Base-by-base conservation (phyloP, 2,888 invertebrate species). In the Mycalesis mineus region DNA sequence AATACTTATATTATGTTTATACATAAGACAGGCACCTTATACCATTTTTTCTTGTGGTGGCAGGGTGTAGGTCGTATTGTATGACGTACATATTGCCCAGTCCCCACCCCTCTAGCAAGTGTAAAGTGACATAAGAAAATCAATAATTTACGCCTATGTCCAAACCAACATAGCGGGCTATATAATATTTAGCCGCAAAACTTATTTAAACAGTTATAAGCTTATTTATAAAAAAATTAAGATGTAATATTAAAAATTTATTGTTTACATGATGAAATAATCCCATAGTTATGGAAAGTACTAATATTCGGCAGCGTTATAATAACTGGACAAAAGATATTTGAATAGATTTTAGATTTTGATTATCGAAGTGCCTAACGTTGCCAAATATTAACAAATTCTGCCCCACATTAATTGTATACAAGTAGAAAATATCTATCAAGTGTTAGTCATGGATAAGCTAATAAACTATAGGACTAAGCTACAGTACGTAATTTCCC, bases 121-220 rank as follows among this genome's bases (percentile, higher is more conserved):
- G 37, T 49, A 28, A 60, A 58, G 61, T 66, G 63, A 64, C 65
- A 68, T 63, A 65, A 61, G 67, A 68, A 69, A 69, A 69, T 69
- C 68, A 64, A 69, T 69, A 68, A 60, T 58, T 58, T 59, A 60
- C 61, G 56, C 62, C 44, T 55, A 57, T 44, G 55, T 61, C 51
- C 22, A 22, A 5, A 22, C 3, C 22, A 22, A 5, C 22, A 4
- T 22, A 22, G 5, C 22, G 5, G 5, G 22, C 22, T 22, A 5
- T 22, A 22, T 22, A 22, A 22, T 22, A 22, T 22, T 22, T 4
- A 22, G 22, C 2, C 22, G 22, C 22, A 22, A 5, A 4, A 22
- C 5, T 22, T 22, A 22, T 22, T 22, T 22, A 22, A 22, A 22
- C 22, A 2, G 5, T 22, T 22, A 5, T 22, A 22, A 22, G 3